phyloP scores from a whole-genome alignment of 2,888 invertebrate species.

The Trachelus stipa region DNA sequence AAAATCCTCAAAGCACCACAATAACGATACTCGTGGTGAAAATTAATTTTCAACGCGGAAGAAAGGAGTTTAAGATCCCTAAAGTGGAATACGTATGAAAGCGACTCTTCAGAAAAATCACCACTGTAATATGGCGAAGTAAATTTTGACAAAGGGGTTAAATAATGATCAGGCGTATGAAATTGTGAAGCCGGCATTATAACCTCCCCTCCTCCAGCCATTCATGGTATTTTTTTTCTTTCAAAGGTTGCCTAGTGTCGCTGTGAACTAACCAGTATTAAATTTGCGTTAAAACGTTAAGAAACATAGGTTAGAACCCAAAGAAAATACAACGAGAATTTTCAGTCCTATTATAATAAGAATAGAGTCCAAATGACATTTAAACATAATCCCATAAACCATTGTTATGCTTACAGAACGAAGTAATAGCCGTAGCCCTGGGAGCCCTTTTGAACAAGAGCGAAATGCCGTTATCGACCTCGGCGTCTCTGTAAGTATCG shows the following conservation, averaged over 20 bases:
- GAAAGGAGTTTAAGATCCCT: background rate
- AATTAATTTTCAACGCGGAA: background rate
- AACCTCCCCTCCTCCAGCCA: too few relatives aligned
- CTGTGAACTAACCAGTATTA: background rate
- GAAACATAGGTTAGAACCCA: constrained; percentile 23
- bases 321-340: constrained; percentile 21
- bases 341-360: constrained; percentile 30
- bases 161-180: background rate
- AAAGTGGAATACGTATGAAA: background rate
- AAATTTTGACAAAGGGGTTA: background rate
- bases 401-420: constrained; percentile 55
- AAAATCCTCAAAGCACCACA: background rate
- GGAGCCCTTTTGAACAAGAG: constrained; percentile 51
- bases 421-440: constrained; percentile 57
- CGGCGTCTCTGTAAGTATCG: constrained; percentile 56
- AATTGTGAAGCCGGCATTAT: background rate
- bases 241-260: background rate
- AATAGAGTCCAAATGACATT: constrained; percentile 22
- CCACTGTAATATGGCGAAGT: background rate
- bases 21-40: background rate
- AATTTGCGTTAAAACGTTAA: background rate
- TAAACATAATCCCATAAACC: constrained; percentile 29
- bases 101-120: background rate
- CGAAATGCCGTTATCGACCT: constrained; percentile 47
- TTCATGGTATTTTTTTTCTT: background rate